A percentile compares a stretch with the other conserved stretches of the same genome.
phyloP scores from a whole-genome alignment of 2,797 vertebrate species.

The Notolabrus celidotus region DNA sequence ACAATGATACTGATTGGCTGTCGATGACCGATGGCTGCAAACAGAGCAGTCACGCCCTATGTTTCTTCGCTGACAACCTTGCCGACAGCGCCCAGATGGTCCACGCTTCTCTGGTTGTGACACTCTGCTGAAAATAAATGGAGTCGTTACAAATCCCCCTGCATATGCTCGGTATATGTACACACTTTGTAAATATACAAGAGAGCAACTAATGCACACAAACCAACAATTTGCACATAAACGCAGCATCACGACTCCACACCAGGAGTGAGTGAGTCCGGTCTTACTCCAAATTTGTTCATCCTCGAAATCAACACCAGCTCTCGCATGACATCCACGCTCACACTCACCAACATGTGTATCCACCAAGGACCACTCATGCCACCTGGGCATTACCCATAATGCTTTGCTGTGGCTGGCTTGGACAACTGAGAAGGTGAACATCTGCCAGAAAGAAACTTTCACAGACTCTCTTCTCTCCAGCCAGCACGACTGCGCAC shows the following conservation, averaged over 20 bases:
- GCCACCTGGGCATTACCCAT: conserved; percentile 48
- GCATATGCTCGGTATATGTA: conserved; percentile 5
- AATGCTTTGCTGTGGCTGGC: conserved; percentile 20
- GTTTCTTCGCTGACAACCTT: not conserved
- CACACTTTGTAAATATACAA: conserved; percentile 9
- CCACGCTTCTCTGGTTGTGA: not conserved
- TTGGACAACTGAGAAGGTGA: conserved; percentile 36
- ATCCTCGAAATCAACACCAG: conserved; percentile 26
- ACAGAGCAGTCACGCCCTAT: not conserved
- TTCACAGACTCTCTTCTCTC: conserved; percentile 33
- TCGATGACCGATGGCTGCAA: not conserved
- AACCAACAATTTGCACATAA: conserved; percentile 3
- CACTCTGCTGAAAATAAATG: not conserved
- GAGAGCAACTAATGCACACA: not conserved
- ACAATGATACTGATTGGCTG: conserved; percentile 2
- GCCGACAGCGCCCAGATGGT: not conserved
- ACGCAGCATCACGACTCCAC: not conserved
- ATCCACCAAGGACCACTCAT: conserved; percentile 15
- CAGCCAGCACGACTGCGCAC: conserved; percentile 9
- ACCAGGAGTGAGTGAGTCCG: conserved; percentile 1
- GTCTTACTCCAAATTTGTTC: not conserved
- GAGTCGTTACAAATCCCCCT: not conserved
- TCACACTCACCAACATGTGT: not conserved
- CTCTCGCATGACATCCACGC: conserved; percentile 32
- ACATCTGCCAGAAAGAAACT: conserved; percentile 56